phyloP scores from a whole-genome alignment of 2,797 vertebrate genomes.

The Zenarchopterus dispar region DNA sequence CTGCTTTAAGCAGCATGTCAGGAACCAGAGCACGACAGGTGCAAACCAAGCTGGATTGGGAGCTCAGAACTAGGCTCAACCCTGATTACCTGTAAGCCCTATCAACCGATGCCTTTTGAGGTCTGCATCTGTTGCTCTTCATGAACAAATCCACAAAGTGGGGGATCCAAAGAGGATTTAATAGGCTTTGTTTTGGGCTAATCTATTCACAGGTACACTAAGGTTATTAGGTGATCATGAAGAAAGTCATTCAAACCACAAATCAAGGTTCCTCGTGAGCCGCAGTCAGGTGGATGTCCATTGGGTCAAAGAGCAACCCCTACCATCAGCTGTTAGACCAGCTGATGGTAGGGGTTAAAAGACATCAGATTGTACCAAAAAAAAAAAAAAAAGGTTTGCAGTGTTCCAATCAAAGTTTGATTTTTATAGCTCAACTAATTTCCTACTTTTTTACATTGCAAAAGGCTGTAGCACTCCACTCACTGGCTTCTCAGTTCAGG shows the following conservation, averaged over 20 bases:
- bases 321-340: constrained; percentile 1
- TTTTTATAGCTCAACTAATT: not conserved
- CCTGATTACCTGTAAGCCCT: constrained; percentile 76
- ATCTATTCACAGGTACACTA: constrained; percentile 73
- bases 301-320: constrained; percentile 12
- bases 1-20: constrained; percentile 17
- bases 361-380: not conserved
- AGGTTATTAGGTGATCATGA: constrained; percentile 60
- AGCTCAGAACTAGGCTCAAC: constrained; percentile 67
- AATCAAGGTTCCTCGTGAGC: constrained; percentile 8
- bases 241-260: constrained; percentile 26
- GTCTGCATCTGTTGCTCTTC: constrained; percentile 47
- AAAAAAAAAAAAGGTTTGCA: not conserved
- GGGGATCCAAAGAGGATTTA: constrained; percentile 72
- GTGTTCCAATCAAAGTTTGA: not conserved
- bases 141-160: constrained; percentile 58
- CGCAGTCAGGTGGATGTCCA: constrained; percentile 17
- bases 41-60: constrained; percentile 70
- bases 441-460: not conserved
- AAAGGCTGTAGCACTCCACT: not conserved
- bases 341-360: not conserved
- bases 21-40: constrained; percentile 59
- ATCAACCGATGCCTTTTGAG: constrained; percentile 56
- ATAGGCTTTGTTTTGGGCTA: constrained; percentile 62
- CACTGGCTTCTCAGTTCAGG: constrained; percentile 16